These are phyloP conservation scores for Diarsia brunnea DNA, from an alignment of 2,888 invertebrate species.

Conservation along the genomic window DNA sequence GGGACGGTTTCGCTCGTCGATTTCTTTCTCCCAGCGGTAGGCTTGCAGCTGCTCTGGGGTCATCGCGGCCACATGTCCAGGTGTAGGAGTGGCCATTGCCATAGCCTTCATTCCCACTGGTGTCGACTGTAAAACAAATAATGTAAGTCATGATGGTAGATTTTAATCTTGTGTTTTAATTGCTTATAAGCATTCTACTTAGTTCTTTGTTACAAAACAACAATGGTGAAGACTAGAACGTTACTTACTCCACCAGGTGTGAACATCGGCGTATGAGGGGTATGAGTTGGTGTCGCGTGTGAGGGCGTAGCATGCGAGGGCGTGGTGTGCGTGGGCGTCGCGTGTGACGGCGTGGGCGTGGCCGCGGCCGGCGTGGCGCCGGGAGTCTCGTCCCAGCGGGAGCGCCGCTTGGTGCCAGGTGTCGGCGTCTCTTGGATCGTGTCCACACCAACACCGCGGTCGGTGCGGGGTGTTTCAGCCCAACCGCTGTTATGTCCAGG, in stretches of 20 bases:
- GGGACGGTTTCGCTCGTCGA: slow-evolving; percentile 99
- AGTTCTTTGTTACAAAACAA: neutral
- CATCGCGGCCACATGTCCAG: slow-evolving; percentile 99
- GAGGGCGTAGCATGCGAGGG: slow-evolving; percentile 94
- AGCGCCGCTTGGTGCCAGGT: slow-evolving; percentile 98
- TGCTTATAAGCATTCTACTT: neutral
- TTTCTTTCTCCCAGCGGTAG: slow-evolving; percentile 99
- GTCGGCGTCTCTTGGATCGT: slow-evolving; percentile 98
- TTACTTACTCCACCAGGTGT: slow-evolving; percentile 94
- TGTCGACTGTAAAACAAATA: slow-evolving; percentile 89
- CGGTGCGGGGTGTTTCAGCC: slow-evolving; percentile 99
- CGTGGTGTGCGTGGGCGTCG: slow-evolving; percentile 94
- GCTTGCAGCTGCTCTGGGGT: slow-evolving; percentile 99
- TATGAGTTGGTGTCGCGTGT: slow-evolving; percentile 90
- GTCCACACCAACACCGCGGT: slow-evolving; percentile 94
- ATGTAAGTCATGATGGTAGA: neutral
- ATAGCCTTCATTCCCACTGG: slow-evolving; percentile 98
- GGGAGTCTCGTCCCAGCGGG: slow-evolving; percentile 99
- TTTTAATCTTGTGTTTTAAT: neutral
- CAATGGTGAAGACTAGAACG: neutral
- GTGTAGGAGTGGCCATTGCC: slow-evolving; percentile 99
- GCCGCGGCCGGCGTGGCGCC: slow-evolving; percentile 94
- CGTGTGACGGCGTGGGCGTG: slow-evolving; percentile 93
- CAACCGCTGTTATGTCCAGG: slow-evolving; percentile 99
- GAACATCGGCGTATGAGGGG: slow-evolving; percentile 92